Conservation (phyloP, 2,113 vertebrate species). For the Craseonycteris thonglongyai region DNA sequence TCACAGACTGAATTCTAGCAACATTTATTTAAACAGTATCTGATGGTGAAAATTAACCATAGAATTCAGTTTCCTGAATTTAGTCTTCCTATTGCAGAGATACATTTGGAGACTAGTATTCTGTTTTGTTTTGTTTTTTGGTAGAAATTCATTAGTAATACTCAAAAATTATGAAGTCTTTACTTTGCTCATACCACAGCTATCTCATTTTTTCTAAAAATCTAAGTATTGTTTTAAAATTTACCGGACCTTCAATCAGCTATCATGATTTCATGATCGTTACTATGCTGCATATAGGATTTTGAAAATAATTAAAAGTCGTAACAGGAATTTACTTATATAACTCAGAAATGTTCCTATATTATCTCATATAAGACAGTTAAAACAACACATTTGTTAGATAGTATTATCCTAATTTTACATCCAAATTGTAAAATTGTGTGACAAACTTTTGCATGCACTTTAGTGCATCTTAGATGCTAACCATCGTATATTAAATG, state of each 20-base stretch:
- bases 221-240: not conserved
- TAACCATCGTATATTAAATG: not conserved
- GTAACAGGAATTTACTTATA: not conserved
- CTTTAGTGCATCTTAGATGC: not conserved
- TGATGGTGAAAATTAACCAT: not conserved
- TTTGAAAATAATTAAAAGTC: not conserved
- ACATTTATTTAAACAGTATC: not conserved
- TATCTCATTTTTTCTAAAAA: conserved; percentile 17
- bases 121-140: not conserved
- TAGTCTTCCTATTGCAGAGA: conserved; percentile 7
- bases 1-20: not conserved
- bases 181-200: not conserved
- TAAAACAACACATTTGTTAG: not conserved
- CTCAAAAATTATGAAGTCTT: not conserved
- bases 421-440: not conserved
- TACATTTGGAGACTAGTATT: not conserved
- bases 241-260: not conserved
- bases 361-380: not conserved
- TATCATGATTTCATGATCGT: not conserved
- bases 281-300: not conserved
- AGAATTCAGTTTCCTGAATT: not conserved
- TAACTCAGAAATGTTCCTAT: not conserved
- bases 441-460: not conserved
- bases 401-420: not conserved
- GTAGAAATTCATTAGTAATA: not conserved